Evolutionary conservation across 2,113 vertebrate species (phyloP), one percentile per base, ranked within the genome.

Genomic region (Dasyprocta punctata): DNA sequence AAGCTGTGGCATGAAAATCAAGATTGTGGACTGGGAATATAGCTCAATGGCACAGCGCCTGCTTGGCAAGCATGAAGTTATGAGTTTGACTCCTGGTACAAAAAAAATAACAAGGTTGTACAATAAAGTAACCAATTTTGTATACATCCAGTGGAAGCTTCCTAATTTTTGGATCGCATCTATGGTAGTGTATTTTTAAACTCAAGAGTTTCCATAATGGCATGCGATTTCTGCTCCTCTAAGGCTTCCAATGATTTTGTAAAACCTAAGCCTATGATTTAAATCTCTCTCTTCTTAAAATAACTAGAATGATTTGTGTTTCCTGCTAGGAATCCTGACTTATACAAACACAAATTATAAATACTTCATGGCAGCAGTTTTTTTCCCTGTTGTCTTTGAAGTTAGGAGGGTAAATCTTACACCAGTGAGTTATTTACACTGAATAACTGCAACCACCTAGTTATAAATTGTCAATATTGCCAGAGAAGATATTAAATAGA

Each of bases 221-320:
- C 36, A n/a, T 41, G 11, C 81, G 58, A 89, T 96, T 94, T 49
- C 67, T 86, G 41, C 30, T 95, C 10, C 86, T 97, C n/a, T 30
- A 14, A 12, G 52, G 33, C 17, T 89, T 73, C 83, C 54, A 80
- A 13, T 81, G 49, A 92, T 95, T 96, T 91, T 30, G 1, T 83
- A 91, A 82, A 63, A 67, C 54, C n/a, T 52, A 84, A 65, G 49
- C 52, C 47, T 83, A n/a, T 80, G 83, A 93, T 91, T 94, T 95
- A 96, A 87, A 89, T 84, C 60, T 87, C 56, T 28, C 41, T 87
- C 92, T 92, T 82, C 63, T 94, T 94, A 97, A 94, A 94, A 94
- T 95, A 96, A 61, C 86, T 89, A 75, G 61, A 95, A 77, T 97
- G 84, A 97, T 97, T 96, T 98, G 75, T 96, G 80, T 94, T 97